Base-by-base conservation (phyloP, 1,140 invertebrate genomes). In the Brachionus paranguensis region DNA sequence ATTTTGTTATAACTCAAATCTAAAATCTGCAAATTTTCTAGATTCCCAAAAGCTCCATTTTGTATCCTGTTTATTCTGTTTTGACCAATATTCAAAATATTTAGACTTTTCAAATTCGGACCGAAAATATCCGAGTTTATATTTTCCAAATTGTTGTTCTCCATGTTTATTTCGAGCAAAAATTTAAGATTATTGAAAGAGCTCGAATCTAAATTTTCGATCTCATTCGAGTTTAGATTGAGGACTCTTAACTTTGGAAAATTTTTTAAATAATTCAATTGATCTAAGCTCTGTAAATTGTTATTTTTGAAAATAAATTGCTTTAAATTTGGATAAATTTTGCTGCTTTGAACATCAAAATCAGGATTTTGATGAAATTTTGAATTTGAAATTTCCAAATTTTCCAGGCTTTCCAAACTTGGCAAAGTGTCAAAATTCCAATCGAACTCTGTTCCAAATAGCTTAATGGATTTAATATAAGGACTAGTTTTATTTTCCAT, bases 361-460 rank as follows among this genome's bases (percentile, higher is more conserved):
- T 68, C 78, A 1, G n/a, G 33, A 45, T 64, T 68, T 14, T 24
- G 27, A 12, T 47, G 29, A 37, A 64, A 24, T 81, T 60, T 64
- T 11, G 53, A 60, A 81, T 81, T 81, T 37, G 78, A 64, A 68
- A 81, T 81, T 81, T 81, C 78, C 20, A 81, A 14, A 29, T 60
- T 81, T 81, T 81, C n/a, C 7, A 81, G 20, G 41, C 12, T 47
- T 7, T 43, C 33, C 10, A 24, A 11, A 76, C 20, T 33, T 11
- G 78, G 78, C 4, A 81, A 7, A 20, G 20, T 17, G 29, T 60
- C 33, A 11, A 81, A 68, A 47, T 81, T 68, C 78, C 50, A 81
- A n/a, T 81, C 78, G 17, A 81, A 81, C 14, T 60, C 78, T 37
- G 41, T 20, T 11, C 78, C 78, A 27, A n/a, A 81, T 6, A 81